phyloP scores from a whole-genome alignment of 1,140 invertebrate species.

The Meloidogyne chitwoodi region DNA sequence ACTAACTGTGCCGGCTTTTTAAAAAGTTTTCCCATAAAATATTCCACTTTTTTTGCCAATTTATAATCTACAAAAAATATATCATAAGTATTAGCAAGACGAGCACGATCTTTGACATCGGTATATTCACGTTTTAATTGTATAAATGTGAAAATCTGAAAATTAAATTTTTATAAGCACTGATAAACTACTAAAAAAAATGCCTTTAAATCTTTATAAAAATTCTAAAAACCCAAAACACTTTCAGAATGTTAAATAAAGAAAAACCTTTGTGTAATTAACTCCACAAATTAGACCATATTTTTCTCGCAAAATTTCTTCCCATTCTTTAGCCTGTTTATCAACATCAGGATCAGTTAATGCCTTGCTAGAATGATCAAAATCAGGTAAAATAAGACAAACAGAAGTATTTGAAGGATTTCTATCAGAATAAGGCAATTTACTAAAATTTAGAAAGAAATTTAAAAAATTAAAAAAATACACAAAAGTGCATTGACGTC shows the following conservation, averaged over 20 bases:
- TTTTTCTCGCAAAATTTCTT: conserved; percentile 36
- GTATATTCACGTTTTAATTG: conserved; percentile 41
- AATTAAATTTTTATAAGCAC: not conserved
- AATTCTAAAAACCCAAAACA: not conserved
- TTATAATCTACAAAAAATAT: conserved; percentile 9
- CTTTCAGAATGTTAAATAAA: not conserved
- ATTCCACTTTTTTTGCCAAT: not conserved
- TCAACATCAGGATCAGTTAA: conserved; percentile 40
- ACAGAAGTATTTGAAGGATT: conserved; percentile 34
- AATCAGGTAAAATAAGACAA: conserved; percentile 43
- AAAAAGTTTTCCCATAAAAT: conserved; percentile 1
- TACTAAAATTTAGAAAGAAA: conserved; percentile 12
- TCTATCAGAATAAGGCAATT: conserved; percentile 31
- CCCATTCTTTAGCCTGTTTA: conserved; percentile 37
- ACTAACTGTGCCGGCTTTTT: not conserved
- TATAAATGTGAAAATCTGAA: conserved; percentile 37
- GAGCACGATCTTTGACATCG: conserved; percentile 23
- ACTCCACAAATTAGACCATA: conserved; percentile 18
- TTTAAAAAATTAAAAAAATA: not conserved
- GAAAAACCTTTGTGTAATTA: conserved; percentile 10
- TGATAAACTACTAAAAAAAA: no score
- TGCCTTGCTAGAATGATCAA: conserved; percentile 32
- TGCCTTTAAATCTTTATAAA: no score
- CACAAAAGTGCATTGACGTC: not conserved
- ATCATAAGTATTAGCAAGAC: conserved; percentile 36